Base-by-base conservation (phyloP, 2,888 invertebrate genomes). In the Ophioninae sp. region DNA sequence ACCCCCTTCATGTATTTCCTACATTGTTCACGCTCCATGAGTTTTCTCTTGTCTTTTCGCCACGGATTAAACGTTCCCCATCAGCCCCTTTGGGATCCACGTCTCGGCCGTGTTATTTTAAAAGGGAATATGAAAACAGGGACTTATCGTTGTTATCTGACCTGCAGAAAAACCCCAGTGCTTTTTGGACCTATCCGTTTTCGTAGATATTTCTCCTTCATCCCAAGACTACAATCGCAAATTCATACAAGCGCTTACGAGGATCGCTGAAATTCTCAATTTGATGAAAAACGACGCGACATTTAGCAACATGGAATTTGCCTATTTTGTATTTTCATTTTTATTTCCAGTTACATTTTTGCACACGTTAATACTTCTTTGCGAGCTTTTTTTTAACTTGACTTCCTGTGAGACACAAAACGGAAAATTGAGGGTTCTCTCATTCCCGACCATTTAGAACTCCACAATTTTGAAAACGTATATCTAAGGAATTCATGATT, bases 111-210 rank as follows among this genome's bases (percentile, higher is more conserved):
- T 75, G 56, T 79, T 77, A 74, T 79, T 84, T 84, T 57, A 79
- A 84, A 84, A 84, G 78, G 73, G 81, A 84, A 84, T 84, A 79
- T 61, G 75, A 67, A 79, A 84, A 79, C 74, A 79, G 78, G 81
- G 83, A 79, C 75, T 75, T 84, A 39, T 73, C 72, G 65, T 79
- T 79, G 30, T 39, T 73, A 65, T 59, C 57, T 37, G 72, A 57
- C 72, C 79, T 30, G 41, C 65, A 79, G 79, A 73, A 59, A 73
- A 64, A 73, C 39, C 5, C 57, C 41, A n/a, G 7, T 41, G 56
- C 20, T 39, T 13, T 13, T n/a, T 17, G 10, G 23, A 20, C 8
- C 17, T 56, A 41, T 30, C 57, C 61, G 65, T 68, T 78, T 69
- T 70, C 64, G 37, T 13, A 5, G 10, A 20, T 57, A 56, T 65